phyloP scores from a whole-genome alignment of 2,113 vertebrate genomes.

The Lepus europaeus region DNA sequence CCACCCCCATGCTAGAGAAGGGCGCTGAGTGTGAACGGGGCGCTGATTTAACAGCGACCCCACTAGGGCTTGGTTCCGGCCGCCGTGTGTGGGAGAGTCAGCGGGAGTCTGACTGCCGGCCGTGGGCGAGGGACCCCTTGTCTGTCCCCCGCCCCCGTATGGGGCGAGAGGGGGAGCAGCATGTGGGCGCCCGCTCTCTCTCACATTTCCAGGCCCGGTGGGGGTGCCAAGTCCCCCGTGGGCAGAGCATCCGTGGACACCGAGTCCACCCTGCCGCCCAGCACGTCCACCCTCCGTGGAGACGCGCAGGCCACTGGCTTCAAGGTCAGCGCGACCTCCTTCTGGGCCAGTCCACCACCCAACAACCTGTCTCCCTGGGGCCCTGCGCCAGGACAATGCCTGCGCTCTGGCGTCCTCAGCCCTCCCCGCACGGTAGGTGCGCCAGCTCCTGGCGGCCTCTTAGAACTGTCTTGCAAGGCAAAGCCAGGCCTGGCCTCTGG shows the following conservation, averaged over 20 bases:
- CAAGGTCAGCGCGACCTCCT: conserved; percentile 66
- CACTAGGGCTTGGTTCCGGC: neutral
- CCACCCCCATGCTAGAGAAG: neutral
- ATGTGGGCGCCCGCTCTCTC: neutral
- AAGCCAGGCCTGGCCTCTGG: neutral
- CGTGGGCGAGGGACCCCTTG: neutral
- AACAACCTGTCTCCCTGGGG: neutral
- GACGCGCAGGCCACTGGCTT: neutral
- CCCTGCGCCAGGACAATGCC: neutral
- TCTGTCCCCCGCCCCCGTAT: neutral
- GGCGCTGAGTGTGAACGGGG: neutral
- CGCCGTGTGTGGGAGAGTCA: no score
- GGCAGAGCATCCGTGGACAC: neutral
- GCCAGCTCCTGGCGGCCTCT: neutral
- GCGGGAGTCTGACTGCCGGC: neutral
- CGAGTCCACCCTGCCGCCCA: fast-evolving
- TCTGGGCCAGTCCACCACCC: conserved; percentile 17
- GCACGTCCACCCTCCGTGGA: neutral
- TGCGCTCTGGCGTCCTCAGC: neutral
- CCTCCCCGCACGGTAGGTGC: neutral
- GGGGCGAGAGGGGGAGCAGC: no score
- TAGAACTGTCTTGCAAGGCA: neutral
- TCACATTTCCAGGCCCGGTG: neutral
- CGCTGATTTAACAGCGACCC: neutral
- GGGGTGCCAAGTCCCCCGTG: neutral